These are phyloP conservation scores for Muscidifurax raptorellus DNA, from an alignment of 1,140 invertebrate species.

Conservation along the genomic window DNA sequence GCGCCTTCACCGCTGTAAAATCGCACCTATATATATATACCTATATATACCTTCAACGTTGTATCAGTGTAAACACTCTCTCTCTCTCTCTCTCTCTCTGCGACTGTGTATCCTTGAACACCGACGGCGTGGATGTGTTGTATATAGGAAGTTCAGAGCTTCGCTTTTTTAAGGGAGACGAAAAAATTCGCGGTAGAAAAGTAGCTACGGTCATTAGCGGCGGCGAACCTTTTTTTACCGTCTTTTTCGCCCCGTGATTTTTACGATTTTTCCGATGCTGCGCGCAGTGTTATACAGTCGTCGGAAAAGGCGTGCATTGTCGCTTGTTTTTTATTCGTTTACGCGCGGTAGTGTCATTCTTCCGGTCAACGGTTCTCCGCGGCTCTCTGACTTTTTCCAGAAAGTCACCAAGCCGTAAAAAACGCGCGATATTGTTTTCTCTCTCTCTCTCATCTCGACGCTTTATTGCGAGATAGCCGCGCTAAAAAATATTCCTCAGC, in stretches of 20 bases:
- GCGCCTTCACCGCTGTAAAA: conserved; percentile 50
- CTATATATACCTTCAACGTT: too few species aligned
- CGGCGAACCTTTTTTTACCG: conserved; percentile 28
- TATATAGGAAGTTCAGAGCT: not conserved
- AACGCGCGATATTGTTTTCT: conserved; percentile 3
- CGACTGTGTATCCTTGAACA: not conserved
- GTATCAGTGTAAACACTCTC: too few species aligned
- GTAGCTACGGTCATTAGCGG: conserved; percentile 28
- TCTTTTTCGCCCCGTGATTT: not conserved
- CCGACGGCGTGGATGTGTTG: too few species aligned
- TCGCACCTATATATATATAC: not conserved
- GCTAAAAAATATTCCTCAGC: conserved; percentile 12
- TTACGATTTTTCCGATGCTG: not conserved
- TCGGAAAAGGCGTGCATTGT: conserved; percentile 13
- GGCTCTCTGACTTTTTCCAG: not conserved
- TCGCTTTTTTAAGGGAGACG: conserved; percentile 6
- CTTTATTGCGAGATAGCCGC: not conserved
- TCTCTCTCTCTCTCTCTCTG: too few species aligned
- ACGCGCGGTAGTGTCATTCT: not conserved
- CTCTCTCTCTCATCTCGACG: not conserved
- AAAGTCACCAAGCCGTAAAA: conserved; percentile 17
- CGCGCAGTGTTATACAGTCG: too few species aligned
- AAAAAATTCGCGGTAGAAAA: conserved; percentile 4
- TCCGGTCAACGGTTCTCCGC: not conserved
- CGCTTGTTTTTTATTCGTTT: conserved; percentile 41